Conservation (phyloP, 53 echinoderm and acorn worm species). For the Echinarachnius parma region DNA sequence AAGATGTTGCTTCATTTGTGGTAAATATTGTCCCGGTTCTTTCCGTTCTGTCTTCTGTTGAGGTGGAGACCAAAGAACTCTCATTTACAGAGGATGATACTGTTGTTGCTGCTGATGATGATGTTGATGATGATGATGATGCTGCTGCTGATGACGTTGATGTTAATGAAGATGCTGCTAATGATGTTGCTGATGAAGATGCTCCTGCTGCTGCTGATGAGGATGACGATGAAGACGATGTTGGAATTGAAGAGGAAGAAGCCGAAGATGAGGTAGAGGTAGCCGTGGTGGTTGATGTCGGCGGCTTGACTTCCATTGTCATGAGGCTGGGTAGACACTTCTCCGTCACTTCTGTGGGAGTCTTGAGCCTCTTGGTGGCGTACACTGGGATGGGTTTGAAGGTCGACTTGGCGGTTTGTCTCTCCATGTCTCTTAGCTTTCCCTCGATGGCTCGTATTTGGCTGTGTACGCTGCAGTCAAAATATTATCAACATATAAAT, state of each 20-base stretch:
- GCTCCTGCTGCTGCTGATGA: neutral
- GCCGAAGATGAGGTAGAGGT: constrained; percentile 4
- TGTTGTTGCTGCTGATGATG: constrained; percentile 10
- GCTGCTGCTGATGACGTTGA: constrained; percentile 15
- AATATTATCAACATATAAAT: too few relatives aligned
- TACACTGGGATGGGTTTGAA: constrained; percentile 44
- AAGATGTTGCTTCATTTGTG: constrained; percentile 1
- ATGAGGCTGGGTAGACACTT: constrained; percentile 33
- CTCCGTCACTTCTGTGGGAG: neutral
- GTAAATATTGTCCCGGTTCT: too few relatives aligned
- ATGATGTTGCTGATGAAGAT: neutral
- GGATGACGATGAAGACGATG: neutral
- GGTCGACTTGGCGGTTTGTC: constrained; percentile 5
- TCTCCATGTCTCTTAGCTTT: constrained; percentile 77
- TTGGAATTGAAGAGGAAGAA: neutral
- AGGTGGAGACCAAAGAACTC: too few relatives aligned
- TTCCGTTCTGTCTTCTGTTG: too few relatives aligned
- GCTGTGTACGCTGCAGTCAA: constrained; percentile 63
- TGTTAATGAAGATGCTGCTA: neutral
- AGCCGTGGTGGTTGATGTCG: neutral
- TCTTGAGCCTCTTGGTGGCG: constrained; percentile 4
- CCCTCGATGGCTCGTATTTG: constrained; percentile 89
- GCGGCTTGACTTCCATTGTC: constrained; percentile 2
- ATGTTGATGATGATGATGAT: constrained; percentile 9
- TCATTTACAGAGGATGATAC: neutral